Percentiles rank a stretch among this genome's conserved stretches.
Conservation (phyloP, 2,888 invertebrate species). For the Diaprepes abbreviatus region DNA sequence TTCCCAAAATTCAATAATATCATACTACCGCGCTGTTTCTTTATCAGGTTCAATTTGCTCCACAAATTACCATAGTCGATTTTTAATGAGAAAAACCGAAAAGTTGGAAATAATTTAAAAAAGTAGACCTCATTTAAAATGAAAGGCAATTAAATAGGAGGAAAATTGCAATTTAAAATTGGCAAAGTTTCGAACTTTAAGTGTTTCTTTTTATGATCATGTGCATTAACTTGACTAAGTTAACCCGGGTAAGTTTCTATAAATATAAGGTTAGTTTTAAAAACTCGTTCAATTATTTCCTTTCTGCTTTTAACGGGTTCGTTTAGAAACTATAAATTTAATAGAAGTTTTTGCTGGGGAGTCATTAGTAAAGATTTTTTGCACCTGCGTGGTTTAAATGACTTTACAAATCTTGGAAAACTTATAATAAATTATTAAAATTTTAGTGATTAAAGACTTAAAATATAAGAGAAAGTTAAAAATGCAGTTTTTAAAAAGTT, state of each 20-base stretch:
- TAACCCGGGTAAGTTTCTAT: constrained; percentile 34
- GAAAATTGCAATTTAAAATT: constrained; percentile 40
- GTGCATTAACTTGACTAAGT: constrained; percentile 43
- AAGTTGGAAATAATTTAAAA: constrained; percentile 27
- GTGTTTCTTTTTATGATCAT: constrained; percentile 48
- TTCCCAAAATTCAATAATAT: too few species aligned
- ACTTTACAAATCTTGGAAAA: too few species aligned
- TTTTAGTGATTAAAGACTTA: too few species aligned
- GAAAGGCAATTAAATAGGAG: constrained; percentile 42
- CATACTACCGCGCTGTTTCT: too few species aligned
- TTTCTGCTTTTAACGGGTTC: constrained; percentile 32
- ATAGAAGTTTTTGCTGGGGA: constrained; percentile 14
- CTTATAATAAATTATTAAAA: too few species aligned
- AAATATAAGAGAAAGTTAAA: too few species aligned
- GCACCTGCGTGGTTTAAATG: not conserved
- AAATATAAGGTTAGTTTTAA: constrained; percentile 35
- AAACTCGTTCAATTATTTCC: constrained; percentile 42
- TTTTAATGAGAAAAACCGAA: constrained; percentile 12
- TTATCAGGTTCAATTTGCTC: too few species aligned
- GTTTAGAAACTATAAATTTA: constrained; percentile 35
- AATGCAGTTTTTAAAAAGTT: too few species aligned
- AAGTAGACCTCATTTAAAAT: constrained; percentile 25
- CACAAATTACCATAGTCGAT: not conserved
- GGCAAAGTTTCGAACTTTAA: constrained; percentile 39
- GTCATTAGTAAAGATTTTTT: not conserved